Base-by-base conservation (phyloP, 2,797 vertebrate species). In the Gymnodraco acuticeps region DNA sequence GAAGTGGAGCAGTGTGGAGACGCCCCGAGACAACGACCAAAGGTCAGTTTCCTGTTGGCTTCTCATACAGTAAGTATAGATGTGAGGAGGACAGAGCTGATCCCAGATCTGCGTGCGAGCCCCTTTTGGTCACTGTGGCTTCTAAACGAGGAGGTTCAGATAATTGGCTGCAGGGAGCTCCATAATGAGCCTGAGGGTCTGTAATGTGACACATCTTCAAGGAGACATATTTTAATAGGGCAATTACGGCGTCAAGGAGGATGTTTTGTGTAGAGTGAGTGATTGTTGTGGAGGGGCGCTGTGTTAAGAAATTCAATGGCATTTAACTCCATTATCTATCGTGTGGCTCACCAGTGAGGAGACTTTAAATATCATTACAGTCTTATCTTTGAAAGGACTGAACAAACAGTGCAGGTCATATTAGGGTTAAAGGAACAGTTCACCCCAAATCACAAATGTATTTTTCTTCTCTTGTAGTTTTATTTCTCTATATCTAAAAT, bases 171-270 rank as follows among this genome's bases (percentile, higher is more conserved):
- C 88, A 72, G 87, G 85, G 81, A 87, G 77, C 84, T 89, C 55
- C 87, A 81, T 94, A 94, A 94, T 93, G 91, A 94, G 90, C 89
- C 89, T 80, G 65, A 11, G 90, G 91, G 75, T 77, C 78, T 87
- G 86, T 89, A 91, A 88, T 92, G 77, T 94, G 93, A 94, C 93
- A 94, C 88, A 86, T 93, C 85, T 92, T 92, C 81, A 89, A 90
- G 83, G 80, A 70, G 81, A 77, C 85, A 88, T 84, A 77, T 92
- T 94, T 86, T 94, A 94, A 94, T 94, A 77, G 92, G 93, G 87
- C 93, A 93, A 94, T 94, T 94, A 94, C 73, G 81, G 85, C 43
- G n/a, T 84, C 33, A 63, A 80, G 76, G 78, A 85, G 66, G 71
- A 82, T 91, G 89, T 94, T 92, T 89, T 89, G 84, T 68, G 59